Percentiles rank a stretch among this genome's conserved stretches.
Conservation (phyloP, 92 coral and sea anemone species). For the Parazoanthus darwini region DNA sequence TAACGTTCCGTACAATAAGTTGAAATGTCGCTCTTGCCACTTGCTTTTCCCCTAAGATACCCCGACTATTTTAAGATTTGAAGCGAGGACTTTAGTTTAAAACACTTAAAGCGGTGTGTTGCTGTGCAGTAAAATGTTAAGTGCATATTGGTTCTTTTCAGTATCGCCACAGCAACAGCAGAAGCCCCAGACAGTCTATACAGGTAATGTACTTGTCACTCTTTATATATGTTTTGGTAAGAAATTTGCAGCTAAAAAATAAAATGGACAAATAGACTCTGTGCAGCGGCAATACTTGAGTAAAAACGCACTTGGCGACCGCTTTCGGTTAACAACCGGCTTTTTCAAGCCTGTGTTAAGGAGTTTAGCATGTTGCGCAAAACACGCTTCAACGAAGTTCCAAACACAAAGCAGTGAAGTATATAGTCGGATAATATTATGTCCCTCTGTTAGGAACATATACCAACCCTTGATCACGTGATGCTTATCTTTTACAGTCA, state of each 20-base stretch:
- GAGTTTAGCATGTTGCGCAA: too few relatives aligned
- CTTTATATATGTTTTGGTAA: too few relatives aligned
- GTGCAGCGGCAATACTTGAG: too few relatives aligned
- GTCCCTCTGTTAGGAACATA: neutral
- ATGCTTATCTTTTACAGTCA: conserved; percentile 47
- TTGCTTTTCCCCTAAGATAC: neutral
- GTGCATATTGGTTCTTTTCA: neutral
- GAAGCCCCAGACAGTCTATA: conserved; percentile 37
- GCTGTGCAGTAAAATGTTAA: neutral
- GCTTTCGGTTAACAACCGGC: too few relatives aligned
- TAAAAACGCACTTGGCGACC: too few relatives aligned
- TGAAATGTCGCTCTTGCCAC: neutral
- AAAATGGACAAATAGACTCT: too few relatives aligned
- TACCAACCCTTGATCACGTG: neutral
- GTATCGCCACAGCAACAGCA: conserved; percentile 34
- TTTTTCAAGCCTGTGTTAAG: too few relatives aligned
- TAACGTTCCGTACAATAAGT: neutral
- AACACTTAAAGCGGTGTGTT: too few relatives aligned
- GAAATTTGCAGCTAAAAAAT: too few relatives aligned
- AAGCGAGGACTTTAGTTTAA: neutral
- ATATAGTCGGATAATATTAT: neutral
- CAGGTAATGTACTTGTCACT: conserved; percentile 11
- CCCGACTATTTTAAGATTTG: neutral
- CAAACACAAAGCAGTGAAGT: neutral
- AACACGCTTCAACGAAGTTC: too few relatives aligned